phyloP scores from a whole-genome alignment of 2,113 vertebrate genomes.

The Todiramphus saurophagus region DNA sequence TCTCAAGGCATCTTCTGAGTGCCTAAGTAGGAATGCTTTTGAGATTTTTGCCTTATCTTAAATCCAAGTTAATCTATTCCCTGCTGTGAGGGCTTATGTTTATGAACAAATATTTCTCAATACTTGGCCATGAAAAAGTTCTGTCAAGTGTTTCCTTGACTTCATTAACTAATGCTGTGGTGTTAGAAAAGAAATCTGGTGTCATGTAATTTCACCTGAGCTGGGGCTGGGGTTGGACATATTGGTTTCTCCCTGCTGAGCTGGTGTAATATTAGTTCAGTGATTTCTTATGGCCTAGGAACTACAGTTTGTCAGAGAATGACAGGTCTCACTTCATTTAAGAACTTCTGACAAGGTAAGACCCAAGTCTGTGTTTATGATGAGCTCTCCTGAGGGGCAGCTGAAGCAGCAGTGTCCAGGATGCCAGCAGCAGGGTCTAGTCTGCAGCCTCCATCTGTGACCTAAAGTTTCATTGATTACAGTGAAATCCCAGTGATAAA shows the following conservation, averaged over 20 bases:
- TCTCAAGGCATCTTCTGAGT: background rate
- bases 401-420: background rate
- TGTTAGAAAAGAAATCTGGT: background rate
- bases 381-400: background rate
- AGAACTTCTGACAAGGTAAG: background rate
- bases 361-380: background rate
- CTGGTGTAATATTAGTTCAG: background rate
- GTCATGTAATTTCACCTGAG: background rate
- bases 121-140: background rate
- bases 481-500: background rate
- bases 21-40: background rate
- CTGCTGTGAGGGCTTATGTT: background rate
- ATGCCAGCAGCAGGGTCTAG: background rate
- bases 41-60: background rate
- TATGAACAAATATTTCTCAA: background rate
- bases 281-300: background rate
- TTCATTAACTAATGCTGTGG: background rate
- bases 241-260: accelerated
- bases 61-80: background rate
- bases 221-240: background rate
- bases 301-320: background rate
- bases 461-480: background rate
- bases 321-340: background rate
- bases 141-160: background rate
- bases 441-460: background rate